Percentiles rank a stretch among this genome's conserved stretches.
Conservation (phyloP, 2,797 vertebrate species). For the Semaprochilodus insignis region DNA sequence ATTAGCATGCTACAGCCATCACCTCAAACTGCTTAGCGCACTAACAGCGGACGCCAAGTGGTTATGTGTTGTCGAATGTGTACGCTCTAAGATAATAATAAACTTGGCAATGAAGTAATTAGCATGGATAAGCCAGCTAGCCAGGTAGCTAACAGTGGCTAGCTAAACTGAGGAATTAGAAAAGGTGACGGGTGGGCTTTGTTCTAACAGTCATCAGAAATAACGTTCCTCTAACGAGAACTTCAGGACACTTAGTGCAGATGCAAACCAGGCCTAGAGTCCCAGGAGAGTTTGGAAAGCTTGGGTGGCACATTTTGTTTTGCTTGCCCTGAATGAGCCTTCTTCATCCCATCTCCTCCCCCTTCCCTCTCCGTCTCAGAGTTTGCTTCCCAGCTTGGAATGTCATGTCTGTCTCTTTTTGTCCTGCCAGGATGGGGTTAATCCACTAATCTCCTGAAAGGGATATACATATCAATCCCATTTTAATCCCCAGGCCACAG, state of each 20-base stretch:
- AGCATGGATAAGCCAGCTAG: no score
- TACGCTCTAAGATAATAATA: no score
- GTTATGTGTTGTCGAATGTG: no score
- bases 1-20: no score
- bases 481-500: constrained; percentile 41
- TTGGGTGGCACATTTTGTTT: constrained; percentile 14
- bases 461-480: constrained; percentile 54
- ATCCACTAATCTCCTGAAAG: constrained; percentile 51
- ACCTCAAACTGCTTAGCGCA: no score
- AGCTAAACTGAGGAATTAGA: no score
- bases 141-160: no score
- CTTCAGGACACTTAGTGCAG: neutral
- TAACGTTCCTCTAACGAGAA: neutral
- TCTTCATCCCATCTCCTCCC: neutral
- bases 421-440: constrained; percentile 44
- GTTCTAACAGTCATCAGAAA: neutral
- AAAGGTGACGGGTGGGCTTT: no score
- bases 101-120: no score
- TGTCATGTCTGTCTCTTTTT: constrained; percentile 44
- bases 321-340: neutral
- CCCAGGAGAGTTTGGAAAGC: neutral
- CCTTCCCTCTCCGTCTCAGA: constrained; percentile 4
- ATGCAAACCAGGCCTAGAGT: neutral
- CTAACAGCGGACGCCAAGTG: no score
- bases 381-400: neutral